Base-by-base conservation (phyloP, 1,140 invertebrate genomes). In the Tetramorium parvispinum region DNA sequence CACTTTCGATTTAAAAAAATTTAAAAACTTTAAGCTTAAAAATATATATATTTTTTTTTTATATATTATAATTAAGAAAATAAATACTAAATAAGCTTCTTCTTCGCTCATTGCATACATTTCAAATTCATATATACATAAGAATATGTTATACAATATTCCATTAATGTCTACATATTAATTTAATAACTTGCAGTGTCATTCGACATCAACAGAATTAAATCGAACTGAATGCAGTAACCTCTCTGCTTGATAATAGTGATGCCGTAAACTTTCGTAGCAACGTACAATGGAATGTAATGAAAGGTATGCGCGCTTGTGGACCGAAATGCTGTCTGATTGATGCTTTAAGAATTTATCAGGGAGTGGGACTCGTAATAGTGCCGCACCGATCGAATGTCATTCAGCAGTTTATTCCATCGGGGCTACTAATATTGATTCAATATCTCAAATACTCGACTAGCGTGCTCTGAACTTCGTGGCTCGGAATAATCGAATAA, bases 311-410 rank as follows among this genome's bases (percentile, higher is more conserved):
- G 78, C 6, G 8, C 51, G 51, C 21, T 81, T n/a, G 49, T 55
- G 63, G 49, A 79, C 18, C 43, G 77, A 57, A 57, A 70, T 55
- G 21, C 46, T 1, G 37, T 81, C 37, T 81, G 78, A 81, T 81
- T 70, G 78, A 81, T 70, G 51, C 65, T 70, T 81, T 70, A 81
- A 81, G 51, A 81, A 81, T 81, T 70, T 81, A 81, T 55, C 32
- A 66, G 37, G 16, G 37, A 49, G 7, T 21, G 21, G 18, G 11
- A 63, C 10, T 27, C 63, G 77, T 53, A 68, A 79, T 53, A 16
- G 51, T 53, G 32, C 18, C 6, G n/a, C 46, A 51, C 27, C 24
- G 61, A 53, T 81, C 49, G 78, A 70, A 81, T 57, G 49, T 81
- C 63, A 70, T 81, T 70, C 66, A 81, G 37, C 78, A 55, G 51